These are phyloP conservation scores for Gymnoscelis rufifasciata DNA, from an alignment of 2,888 invertebrate species.

Conservation along the genomic window DNA sequence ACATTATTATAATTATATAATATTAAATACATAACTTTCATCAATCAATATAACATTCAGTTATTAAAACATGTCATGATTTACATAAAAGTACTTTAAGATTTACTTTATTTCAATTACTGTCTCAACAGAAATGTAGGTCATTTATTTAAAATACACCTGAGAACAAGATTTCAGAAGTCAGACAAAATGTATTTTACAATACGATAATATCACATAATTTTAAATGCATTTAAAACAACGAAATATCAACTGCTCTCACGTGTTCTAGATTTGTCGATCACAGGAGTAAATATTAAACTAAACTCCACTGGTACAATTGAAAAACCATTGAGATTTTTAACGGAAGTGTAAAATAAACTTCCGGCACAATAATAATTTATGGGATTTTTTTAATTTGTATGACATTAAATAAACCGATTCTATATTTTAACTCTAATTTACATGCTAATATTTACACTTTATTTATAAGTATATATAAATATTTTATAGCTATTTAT, in stretches of 20 bases:
- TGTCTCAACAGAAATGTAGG: slow-evolving; percentile 35
- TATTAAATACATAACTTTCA: slow-evolving; percentile 32
- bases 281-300: slow-evolving; percentile 68
- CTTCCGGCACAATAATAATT: slow-evolving; percentile 78
- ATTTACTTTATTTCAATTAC: slow-evolving; percentile 50
- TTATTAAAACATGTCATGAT: slow-evolving; percentile 39
- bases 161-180: slow-evolving; percentile 66
- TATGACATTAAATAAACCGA: slow-evolving; percentile 78
- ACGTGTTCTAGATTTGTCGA: slow-evolving; percentile 44
- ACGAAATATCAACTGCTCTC: slow-evolving; percentile 64
- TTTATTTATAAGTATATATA: slow-evolving; percentile 79
- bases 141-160: slow-evolving; percentile 36
- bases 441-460: slow-evolving; percentile 77
- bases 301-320: slow-evolving; percentile 76
- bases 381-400: slow-evolving; percentile 74
- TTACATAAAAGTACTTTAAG: slow-evolving; percentile 47
- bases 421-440: slow-evolving; percentile 77
- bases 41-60: slow-evolving; percentile 36
- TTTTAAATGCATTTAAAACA: slow-evolving; percentile 72
- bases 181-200: slow-evolving; percentile 76
- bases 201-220: slow-evolving; percentile 78
- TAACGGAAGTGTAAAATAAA: slow-evolving; percentile 72
- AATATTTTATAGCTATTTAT: slow-evolving; percentile 76
- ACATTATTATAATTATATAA: slow-evolving; percentile 26
- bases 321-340: slow-evolving; percentile 78